These are phyloP conservation scores for Aethina tumida DNA, from an alignment of 1,140 invertebrate species.

Conservation along the genomic window DNA sequence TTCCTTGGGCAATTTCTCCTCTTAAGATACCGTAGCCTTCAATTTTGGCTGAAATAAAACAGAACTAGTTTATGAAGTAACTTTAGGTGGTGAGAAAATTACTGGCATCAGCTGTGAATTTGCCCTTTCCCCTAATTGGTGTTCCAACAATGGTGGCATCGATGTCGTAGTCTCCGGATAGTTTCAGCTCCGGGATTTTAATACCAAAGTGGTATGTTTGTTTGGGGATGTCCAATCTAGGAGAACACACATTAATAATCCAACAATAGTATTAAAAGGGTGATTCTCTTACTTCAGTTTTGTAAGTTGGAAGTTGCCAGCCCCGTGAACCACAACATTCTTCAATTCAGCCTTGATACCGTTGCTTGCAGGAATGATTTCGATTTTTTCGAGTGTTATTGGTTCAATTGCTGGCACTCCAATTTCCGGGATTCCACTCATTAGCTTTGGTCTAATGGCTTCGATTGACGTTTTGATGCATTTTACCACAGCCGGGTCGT, in stretches of 20 bases:
- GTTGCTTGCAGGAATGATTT: neutral
- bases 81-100: slow-evolving; percentile 8
- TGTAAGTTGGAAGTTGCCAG: slow-evolving; percentile 14
- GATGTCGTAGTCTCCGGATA: slow-evolving; percentile 41
- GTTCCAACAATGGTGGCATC: slow-evolving; percentile 40
- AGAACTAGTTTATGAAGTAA: neutral
- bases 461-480: slow-evolving; percentile 2
- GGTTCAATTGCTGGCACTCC: slow-evolving; percentile 4
- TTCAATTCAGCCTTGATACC: slow-evolving; percentile 5
- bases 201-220: slow-evolving; percentile 13
- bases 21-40: slow-evolving; percentile 47
- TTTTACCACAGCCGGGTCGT: slow-evolving; percentile 6
- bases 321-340: slow-evolving; percentile 7
- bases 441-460: slow-evolving; percentile 1
- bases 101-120: slow-evolving; percentile 25
- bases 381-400: too few species aligned
- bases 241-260: slow-evolving; percentile 2
- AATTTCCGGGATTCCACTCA: slow-evolving; percentile 4
- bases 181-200: slow-evolving; percentile 9
- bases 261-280: neutral
- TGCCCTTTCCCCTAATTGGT: slow-evolving; percentile 22
- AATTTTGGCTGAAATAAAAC: slow-evolving; percentile 42
- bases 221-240: slow-evolving; percentile 15
- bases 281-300: slow-evolving; percentile 12
- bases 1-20: slow-evolving; percentile 40